Conservation (phyloP, 2,888 invertebrate genomes). For the Brenthis ino region DNA sequence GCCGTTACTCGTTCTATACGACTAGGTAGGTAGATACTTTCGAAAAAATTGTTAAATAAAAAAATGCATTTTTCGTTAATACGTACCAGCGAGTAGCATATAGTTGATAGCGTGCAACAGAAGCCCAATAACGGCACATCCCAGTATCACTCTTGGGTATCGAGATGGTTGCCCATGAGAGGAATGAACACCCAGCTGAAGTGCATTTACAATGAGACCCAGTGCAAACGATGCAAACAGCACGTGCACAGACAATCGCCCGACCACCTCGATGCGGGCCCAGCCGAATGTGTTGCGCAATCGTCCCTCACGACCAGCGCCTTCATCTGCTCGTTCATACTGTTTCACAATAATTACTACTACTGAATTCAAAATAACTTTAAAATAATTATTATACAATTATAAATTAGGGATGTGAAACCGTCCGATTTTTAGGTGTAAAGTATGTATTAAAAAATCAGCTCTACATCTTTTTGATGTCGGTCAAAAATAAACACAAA, state of each 20-base stretch:
- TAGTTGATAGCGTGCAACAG: constrained; percentile 90
- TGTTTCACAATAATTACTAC: constrained; percentile 39
- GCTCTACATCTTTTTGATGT: too few species aligned
- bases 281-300: constrained; percentile 95
- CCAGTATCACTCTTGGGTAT: constrained; percentile 87
- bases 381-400: too few species aligned
- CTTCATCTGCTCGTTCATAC: constrained; percentile 76
- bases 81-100: constrained; percentile 88
- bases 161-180: constrained; percentile 74
- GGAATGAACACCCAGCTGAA: constrained; percentile 89
- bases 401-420: too few species aligned
- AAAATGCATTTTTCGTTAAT: neutral
- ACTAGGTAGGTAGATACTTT: too few species aligned
- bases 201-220: constrained; percentile 89
- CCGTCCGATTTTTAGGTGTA: too few species aligned
- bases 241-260: constrained; percentile 90
- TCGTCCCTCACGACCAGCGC: constrained; percentile 84
- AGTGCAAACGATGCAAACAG: constrained; percentile 92
- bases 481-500: too few species aligned
- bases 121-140: constrained; percentile 90
- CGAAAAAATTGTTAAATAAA: neutral
- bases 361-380: too few species aligned
- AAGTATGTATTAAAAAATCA: too few species aligned
- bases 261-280: constrained; percentile 94
- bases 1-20: too few species aligned